These are phyloP conservation scores for Chromis chromis DNA, from an alignment of 2,797 vertebrate genomes.

Conservation along the genomic window DNA sequence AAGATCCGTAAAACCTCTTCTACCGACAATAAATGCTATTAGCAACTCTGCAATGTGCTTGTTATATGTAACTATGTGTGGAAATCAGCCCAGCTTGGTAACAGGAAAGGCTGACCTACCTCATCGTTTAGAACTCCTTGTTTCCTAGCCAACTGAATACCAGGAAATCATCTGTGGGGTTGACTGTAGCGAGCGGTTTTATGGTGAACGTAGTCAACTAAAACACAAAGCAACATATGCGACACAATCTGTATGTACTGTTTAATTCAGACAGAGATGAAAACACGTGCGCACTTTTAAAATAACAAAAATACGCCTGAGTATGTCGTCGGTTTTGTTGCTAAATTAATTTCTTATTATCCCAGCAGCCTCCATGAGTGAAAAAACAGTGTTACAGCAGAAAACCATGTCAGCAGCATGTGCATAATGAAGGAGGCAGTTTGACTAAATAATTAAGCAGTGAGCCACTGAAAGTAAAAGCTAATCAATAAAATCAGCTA, in stretches of 20 bases:
- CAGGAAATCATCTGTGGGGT: conserved; percentile 16
- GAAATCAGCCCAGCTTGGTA: conserved; percentile 83
- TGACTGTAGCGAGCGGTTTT: not conserved
- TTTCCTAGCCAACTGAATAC: conserved; percentile 68
- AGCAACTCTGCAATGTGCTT: conserved; percentile 86
- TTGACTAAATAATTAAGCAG: conserved; percentile 45
- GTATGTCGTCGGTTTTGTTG: no score
- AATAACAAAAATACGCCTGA: no score
- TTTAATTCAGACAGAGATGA: no score
- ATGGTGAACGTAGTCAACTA: not conserved
- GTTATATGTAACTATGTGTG: conserved; percentile 84
- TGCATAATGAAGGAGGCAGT: conserved; percentile 16
- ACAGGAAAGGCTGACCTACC: conserved; percentile 86
- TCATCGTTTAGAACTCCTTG: conserved; percentile 87
- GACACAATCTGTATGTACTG: no score
- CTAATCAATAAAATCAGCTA: conserved; percentile 58
- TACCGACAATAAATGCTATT: conserved; percentile 91
- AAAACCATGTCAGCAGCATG: conserved; percentile 27
- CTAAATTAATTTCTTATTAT: not conserved
- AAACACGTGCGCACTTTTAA: no score
- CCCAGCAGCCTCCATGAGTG: not conserved
- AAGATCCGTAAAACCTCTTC: conserved; percentile 83
- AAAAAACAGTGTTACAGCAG: conserved; percentile 1
- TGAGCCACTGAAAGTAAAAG: conserved; percentile 33
- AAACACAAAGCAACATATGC: no score